Percentiles rank a stretch among this genome's conserved stretches.
These are phyloP conservation scores for Poecile montanus DNA, from an alignment of 2,797 vertebrate species.

Conservation along the genomic window DNA sequence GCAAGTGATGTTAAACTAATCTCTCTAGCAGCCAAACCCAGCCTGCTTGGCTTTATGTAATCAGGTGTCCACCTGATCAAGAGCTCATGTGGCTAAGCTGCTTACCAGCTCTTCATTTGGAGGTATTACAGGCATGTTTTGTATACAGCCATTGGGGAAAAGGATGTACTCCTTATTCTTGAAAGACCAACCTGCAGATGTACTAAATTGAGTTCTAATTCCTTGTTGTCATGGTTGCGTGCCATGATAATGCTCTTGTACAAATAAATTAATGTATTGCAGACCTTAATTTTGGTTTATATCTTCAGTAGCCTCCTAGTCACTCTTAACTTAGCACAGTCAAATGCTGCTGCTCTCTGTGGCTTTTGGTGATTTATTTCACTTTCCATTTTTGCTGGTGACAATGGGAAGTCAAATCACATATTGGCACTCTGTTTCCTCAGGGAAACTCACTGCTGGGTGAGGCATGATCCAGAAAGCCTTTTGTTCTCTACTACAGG, in stretches of 20 bases:
- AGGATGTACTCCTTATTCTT: not conserved
- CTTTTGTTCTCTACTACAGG: not conserved
- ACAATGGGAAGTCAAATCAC: not conserved
- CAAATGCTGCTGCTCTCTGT: rapidly evolving
- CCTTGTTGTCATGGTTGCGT: rapidly evolving
- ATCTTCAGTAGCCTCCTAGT: not conserved
- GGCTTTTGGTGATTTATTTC: not conserved
- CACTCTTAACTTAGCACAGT: not conserved
- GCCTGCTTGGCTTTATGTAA: not conserved
- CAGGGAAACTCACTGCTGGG: not conserved
- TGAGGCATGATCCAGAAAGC: not conserved
- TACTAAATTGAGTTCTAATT: not conserved
- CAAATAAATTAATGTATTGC: not conserved
- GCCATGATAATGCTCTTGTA: not conserved
- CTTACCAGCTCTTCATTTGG: not conserved
- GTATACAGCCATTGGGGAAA: not conserved
- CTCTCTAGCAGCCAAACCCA: not conserved
- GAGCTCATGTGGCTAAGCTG: not conserved
- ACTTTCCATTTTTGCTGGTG: not conserved
- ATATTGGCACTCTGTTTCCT: not conserved
- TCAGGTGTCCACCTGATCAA: not conserved
- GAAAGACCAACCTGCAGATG: not conserved
- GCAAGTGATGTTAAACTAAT: not conserved
- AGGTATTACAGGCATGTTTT: not conserved
- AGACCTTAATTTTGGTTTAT: not conserved